Percentiles rank a stretch among this genome's conserved stretches.
These are phyloP conservation scores for Tachina grossa DNA, from an alignment of 2,888 invertebrate genomes.

Conservation along the genomic window DNA sequence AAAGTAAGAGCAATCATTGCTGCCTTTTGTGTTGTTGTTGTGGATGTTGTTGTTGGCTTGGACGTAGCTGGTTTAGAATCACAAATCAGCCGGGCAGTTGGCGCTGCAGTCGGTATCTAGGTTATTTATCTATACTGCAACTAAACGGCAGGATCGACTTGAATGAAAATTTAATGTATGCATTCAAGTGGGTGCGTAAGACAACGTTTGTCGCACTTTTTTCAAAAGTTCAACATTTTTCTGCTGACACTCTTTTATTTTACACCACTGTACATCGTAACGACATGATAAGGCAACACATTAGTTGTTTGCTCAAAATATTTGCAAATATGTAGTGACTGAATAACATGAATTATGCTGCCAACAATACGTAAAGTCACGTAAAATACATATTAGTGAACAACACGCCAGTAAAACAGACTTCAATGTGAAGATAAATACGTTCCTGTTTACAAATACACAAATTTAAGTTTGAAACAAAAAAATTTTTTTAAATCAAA, in stretches of 20 bases:
- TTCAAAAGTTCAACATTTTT: too few species aligned
- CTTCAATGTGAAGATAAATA: slow-evolving; percentile 41
- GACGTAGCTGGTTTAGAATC: too few species aligned
- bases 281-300: slow-evolving; percentile 69
- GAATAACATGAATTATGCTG: slow-evolving; percentile 68
- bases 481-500: not conserved
- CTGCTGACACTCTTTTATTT: not conserved
- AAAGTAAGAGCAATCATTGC: too few species aligned
- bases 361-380: slow-evolving; percentile 68
- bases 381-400: slow-evolving; percentile 69
- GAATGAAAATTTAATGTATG: too few species aligned
- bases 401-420: slow-evolving; percentile 42
- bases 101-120: too few species aligned
- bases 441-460: not conserved
- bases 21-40: fast-evolving
- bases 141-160: too few species aligned
- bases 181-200: too few species aligned
- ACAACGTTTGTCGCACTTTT: too few species aligned
- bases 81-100: too few species aligned
- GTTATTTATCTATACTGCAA: too few species aligned
- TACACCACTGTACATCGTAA: slow-evolving; percentile 28
- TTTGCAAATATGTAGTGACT: slow-evolving; percentile 60
- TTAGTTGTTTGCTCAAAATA: slow-evolving; percentile 70
- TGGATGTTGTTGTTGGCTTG: too few species aligned
- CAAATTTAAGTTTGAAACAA: not conserved